These are phyloP conservation scores for Cephus cinctus DNA, from an alignment of 1,140 invertebrate genomes.

Conservation along the genomic window DNA sequence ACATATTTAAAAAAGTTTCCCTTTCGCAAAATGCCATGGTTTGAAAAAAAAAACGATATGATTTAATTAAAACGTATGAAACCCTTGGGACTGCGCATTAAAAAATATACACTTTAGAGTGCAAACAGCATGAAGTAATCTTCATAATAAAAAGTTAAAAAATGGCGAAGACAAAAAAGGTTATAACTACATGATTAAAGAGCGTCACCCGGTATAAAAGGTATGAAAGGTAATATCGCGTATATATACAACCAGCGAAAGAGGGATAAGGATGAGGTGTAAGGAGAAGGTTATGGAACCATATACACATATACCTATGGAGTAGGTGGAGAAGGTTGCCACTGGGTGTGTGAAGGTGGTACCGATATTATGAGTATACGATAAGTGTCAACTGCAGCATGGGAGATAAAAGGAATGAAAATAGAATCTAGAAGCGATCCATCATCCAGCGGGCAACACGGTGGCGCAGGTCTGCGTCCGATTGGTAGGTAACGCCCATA, in stretches of 20 bases:
- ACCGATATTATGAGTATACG: constrained; percentile 30
- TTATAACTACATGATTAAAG: constrained; percentile 28
- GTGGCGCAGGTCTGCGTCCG: constrained; percentile 28
- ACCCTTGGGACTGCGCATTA: no score
- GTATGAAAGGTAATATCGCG: background rate
- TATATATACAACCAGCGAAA: constrained; percentile 23
- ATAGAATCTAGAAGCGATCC: constrained; percentile 52
- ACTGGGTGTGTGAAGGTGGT: constrained; percentile 31
- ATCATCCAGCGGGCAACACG: constrained; percentile 44
- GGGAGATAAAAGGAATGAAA: constrained; percentile 53
- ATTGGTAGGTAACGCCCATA: constrained; percentile 48
- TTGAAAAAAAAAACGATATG: no score
- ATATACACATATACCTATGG: no score
- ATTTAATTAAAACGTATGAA: no score
- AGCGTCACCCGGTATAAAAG: no score
- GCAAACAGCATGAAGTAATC: no score
- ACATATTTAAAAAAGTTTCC: no score
- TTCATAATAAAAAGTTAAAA: background rate
- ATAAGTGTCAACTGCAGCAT: constrained; percentile 56
- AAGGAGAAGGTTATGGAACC: no score
- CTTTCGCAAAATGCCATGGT: no score
- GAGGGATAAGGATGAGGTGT: background rate
- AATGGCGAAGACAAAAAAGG: constrained; percentile 28
- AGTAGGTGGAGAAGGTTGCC: background rate
- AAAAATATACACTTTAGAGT: no score